These are phyloP conservation scores for Chloroceryle amazona DNA, from an alignment of 2,797 vertebrate genomes.

Conservation along the genomic window DNA sequence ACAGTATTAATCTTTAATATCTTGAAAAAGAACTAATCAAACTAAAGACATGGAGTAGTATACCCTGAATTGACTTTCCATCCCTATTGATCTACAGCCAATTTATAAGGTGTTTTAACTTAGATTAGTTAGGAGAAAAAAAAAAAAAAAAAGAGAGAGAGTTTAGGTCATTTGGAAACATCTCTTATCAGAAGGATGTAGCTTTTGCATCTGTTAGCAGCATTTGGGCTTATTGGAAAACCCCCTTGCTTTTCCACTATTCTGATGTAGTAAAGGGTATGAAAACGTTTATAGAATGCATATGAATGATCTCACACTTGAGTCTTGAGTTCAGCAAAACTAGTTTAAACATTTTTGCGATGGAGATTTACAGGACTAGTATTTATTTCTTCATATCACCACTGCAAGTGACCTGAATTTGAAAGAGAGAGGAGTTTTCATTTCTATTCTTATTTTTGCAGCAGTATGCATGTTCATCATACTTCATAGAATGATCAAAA, in stretches of 20 bases:
- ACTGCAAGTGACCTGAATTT: constrained; percentile 13
- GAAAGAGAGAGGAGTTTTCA: background rate
- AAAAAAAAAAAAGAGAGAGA: too few relatives aligned
- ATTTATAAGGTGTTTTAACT: constrained; percentile 10
- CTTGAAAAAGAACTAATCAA: background rate
- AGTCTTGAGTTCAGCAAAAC: background rate
- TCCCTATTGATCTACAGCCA: background rate
- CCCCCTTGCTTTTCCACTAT: background rate
- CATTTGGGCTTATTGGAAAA: constrained; percentile 5
- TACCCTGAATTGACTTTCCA: background rate
- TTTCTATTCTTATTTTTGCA: background rate
- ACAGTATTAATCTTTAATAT: background rate
- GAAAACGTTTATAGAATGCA: background rate
- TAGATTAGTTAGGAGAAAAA: constrained; percentile 23
- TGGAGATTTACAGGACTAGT: background rate
- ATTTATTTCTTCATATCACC: background rate
- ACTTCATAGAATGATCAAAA: background rate
- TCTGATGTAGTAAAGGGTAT: background rate
- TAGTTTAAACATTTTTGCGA: background rate
- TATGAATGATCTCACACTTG: background rate
- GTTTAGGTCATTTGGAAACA: constrained; percentile 16
- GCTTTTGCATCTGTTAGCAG: background rate
- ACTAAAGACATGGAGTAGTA: background rate
- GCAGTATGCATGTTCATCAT: background rate
- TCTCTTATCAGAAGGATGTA: background rate